Evolutionary conservation across 2,888 invertebrate species (phyloP), one percentile per base, ranked within the genome.

Genomic region (Brachypalpus laphriformis): DNA sequence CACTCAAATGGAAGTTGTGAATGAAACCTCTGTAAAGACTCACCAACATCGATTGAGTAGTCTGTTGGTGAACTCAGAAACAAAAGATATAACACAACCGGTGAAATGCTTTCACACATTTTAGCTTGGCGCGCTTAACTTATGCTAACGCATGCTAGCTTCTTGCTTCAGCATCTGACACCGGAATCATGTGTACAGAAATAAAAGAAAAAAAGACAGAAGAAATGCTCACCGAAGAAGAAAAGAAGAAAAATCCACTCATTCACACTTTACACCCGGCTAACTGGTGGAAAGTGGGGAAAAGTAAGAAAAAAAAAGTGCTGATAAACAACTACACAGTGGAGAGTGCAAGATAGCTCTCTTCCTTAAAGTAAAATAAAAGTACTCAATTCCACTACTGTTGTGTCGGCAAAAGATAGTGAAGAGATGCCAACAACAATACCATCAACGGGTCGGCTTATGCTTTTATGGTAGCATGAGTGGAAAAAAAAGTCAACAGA

Each of bases 31-130:
- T 14, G 18, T 14, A 65, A 11, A 71, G 14, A 63, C 37, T 85
- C 83, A 85, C 80, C 83, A 85, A 81, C 66, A 16, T 37, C 31
- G 31, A 51, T 40, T 65, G 61, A 54, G 71, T 31, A n/a, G 6
- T 16, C 7, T n/a, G 6, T 82, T 82, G 82, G 82, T 82, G 80
- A 83, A 57, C 14, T 75, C 3, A 42, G 49, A 66, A 59, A 59
- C 20, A 72, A 72, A 71, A 82, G 18, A 18, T 5, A 61, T 28
- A 74, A 74, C 16, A 22, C 34, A 49, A 51, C 65, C 59, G 66
- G 71, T 66, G 85, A 85, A 85, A 85, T 85, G 85, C 85, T 85
- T 85, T 85, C 85, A 85, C 85, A 85, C 85, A 85, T 63, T 65
- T 81, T 70, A 31, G 49, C 42, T 16, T 14, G 18, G 28, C 56